Percentiles rank a stretch among this genome's conserved stretches.
Conservation (phyloP, 2,113 vertebrate genomes). For the Embiotoca jacksoni region DNA sequence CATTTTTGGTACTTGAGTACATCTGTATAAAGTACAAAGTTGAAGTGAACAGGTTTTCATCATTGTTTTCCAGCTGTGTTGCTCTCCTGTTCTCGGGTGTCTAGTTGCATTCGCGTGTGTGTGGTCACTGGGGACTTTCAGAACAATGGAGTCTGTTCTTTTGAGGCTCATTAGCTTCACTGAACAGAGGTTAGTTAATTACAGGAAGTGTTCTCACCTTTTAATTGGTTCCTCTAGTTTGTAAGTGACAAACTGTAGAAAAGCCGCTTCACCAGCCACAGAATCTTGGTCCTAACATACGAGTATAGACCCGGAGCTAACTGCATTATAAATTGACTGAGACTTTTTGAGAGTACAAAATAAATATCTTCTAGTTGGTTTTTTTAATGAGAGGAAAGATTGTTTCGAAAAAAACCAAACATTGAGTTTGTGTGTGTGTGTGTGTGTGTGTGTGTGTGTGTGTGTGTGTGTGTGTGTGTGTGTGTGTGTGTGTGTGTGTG, state of each 20-base stretch:
- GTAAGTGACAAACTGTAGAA: not conserved
- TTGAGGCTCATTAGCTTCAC: constrained; percentile 34
- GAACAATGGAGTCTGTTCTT: constrained; percentile 22
- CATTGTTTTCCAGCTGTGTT: too few species aligned
- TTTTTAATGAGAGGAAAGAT: too few species aligned
- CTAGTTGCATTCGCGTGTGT: constrained; percentile 13
- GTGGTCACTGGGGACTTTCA: constrained; percentile 31
- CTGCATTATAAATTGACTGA: too few species aligned
- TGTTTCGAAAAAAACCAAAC: too few species aligned
- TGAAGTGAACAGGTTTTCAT: too few species aligned
- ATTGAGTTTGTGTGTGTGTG: not conserved
- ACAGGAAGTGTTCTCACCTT: not conserved
- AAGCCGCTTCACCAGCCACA: not conserved
- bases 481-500: constrained; percentile 35
- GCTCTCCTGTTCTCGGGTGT: not conserved
- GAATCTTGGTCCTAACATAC: too few species aligned
- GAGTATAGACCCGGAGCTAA: too few species aligned
- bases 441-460: not conserved
- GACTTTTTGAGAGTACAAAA: too few species aligned
- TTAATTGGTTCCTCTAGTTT: constrained; percentile 8
- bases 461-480: constrained; percentile 31
- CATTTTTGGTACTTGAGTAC: too few species aligned
- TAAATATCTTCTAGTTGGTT: too few species aligned
- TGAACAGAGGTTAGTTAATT: constrained; percentile 35
- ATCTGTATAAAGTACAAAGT: too few species aligned